These are phyloP conservation scores for Laterallus jamaicensis DNA, from an alignment of 2,113 vertebrate genomes.

Conservation along the genomic window DNA sequence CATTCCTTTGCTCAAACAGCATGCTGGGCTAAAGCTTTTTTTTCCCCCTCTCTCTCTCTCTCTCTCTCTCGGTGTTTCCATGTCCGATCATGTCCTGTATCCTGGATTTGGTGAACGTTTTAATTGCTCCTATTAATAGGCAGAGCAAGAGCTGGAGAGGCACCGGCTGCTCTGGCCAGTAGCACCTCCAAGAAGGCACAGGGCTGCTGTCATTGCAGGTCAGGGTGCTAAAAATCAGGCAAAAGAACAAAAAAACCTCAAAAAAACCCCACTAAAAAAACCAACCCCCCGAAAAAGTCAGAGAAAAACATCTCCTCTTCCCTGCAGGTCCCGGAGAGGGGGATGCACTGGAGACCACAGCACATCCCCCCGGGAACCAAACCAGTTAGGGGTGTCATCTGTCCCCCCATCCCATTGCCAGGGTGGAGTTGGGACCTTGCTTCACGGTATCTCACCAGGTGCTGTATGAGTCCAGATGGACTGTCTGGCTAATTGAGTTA, in stretches of 20 bases:
- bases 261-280: not conserved
- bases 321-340: not conserved
- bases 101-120: not conserved
- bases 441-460: not conserved
- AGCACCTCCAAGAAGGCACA: fast-evolving
- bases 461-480: not conserved
- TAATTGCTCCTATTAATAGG: not conserved
- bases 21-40: not conserved
- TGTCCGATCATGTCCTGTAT: not conserved
- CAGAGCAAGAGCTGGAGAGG: not conserved
- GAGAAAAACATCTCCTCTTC: not conserved
- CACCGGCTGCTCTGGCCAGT: not conserved
- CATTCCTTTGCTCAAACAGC: constrained; percentile 13
- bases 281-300: too few relatives aligned
- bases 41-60: not conserved
- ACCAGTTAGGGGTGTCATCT: too few relatives aligned
- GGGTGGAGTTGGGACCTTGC: not conserved
- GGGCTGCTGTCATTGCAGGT: fast-evolving
- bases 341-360: not conserved
- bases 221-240: not conserved
- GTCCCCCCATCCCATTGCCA: fast-evolving
- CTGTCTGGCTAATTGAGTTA: constrained; percentile 30
- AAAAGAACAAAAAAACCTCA: not conserved
- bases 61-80: not conserved
- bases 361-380: fast-evolving